Evolutionary conservation across 2,113 vertebrate genomes (phyloP).

Genomic region (Carassius auratus): DNA sequence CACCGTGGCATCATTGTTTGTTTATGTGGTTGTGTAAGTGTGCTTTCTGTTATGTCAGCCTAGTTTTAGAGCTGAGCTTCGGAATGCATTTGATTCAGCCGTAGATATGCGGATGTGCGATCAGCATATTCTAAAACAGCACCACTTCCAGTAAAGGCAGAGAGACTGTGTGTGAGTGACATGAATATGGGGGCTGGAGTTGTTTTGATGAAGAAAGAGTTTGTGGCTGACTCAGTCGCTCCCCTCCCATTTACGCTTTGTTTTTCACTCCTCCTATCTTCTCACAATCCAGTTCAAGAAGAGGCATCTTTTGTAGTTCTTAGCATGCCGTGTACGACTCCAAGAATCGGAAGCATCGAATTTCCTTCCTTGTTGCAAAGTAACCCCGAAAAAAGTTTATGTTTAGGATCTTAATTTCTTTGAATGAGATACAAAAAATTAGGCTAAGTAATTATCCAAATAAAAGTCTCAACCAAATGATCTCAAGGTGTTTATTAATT

Average conservation of each 20-base stretch:
- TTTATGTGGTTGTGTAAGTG: conserved; percentile 8
- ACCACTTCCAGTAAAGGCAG: conserved; percentile 48
- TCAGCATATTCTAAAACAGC: conserved; percentile 45
- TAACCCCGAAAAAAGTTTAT: not conserved
- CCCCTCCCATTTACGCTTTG: conserved; percentile 56
- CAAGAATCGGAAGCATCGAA: not conserved
- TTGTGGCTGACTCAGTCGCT: conserved; percentile 68
- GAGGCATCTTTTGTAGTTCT: not conserved
- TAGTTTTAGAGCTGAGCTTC: not conserved
- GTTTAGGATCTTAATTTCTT: not conserved
- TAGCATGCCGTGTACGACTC: not conserved
- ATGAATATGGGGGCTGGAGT: conserved; percentile 42
- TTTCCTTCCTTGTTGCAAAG: not conserved
- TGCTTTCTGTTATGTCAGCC: not conserved
- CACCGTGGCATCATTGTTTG: not conserved
- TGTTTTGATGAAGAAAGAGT: conserved; percentile 56
- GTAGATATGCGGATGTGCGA: conserved; percentile 38
- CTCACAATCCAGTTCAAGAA: not conserved
- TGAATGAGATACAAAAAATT: not conserved
- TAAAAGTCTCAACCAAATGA: not conserved
- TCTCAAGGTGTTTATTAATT: not conserved
- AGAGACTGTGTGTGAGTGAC: conserved; percentile 24
- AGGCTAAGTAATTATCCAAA: not conserved
- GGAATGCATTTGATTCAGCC: conserved; percentile 10
- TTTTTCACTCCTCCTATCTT: conserved; percentile 36